Evolutionary conservation across 2,888 invertebrate genomes (phyloP), one percentile per base, ranked within the genome.

Genomic region (Macaria liturata): DNA sequence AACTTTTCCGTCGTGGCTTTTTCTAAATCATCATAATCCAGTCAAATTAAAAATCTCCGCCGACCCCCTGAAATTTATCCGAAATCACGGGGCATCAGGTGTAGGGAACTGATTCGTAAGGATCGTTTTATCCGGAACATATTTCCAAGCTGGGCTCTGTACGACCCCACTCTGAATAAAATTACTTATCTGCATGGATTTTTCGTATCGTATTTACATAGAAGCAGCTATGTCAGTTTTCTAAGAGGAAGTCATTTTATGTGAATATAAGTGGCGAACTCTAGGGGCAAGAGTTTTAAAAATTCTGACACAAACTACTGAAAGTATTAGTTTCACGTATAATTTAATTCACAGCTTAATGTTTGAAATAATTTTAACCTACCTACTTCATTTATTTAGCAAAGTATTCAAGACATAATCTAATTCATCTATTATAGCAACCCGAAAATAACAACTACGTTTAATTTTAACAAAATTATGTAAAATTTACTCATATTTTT

Each of bases 81-180:
- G 65, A 67, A 67, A 67, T 67, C 68, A 71, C 64, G 64, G 64
- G 83, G 87, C 82, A 90, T 90, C 91, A 91, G 91, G 91, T 91
- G 91, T 84, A 72, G 70, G 72, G 74, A 86, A 90, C 79, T 80
- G 87, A 84, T 87, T 83, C 79, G 75, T 78, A 76, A 81, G 81
- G 85, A 83, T 80, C 75, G 81, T 84, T 86, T 89, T 86, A 88
- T 86, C 82, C 81, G 74, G 68, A 83, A 86, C 86, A 88, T 88
- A 86, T 88, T 86, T 84, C 74, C 81, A 72, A 76, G 72, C 71
- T 72, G 77, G 81, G 87, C 81, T 80, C 78, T 76, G 76, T 73
- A 77, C 80, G 70, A 74, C 78, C 84, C 85, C 76, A 81, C 78
- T 86, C 80, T 69, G 89, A 87, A 90, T 90, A 88, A 85, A 37